Conservation (phyloP, 92 coral and sea anemone species). For the Siderastrea siderea region DNA sequence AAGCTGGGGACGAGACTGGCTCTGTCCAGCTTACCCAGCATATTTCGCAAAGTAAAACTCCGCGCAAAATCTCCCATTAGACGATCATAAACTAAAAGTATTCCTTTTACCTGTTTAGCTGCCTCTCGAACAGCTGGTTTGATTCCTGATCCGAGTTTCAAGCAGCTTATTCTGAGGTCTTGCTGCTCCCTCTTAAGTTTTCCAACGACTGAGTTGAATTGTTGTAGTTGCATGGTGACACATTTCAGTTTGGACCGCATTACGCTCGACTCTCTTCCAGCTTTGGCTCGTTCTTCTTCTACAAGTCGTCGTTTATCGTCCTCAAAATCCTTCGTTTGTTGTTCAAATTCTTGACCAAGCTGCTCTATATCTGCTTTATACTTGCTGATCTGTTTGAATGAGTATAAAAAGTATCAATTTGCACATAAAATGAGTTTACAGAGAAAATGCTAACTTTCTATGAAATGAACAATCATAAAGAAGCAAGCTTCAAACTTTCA, state of each 20-base stretch:
- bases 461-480: background rate
- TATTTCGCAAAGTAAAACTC: background rate
- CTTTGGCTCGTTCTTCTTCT: conserved; percentile 54
- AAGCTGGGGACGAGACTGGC: too few relatives aligned
- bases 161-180: conserved; percentile 76
- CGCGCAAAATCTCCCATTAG: background rate
- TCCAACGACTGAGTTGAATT: conserved; percentile 59
- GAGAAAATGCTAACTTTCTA: too few relatives aligned
- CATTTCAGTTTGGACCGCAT: conserved; percentile 70
- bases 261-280: conserved; percentile 49
- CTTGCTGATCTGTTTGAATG: conserved; percentile 41
- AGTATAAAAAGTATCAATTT: background rate
- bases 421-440: background rate
- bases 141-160: conserved; percentile 82
- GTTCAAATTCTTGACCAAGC: conserved; percentile 43
- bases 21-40: too few relatives aligned
- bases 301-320: conserved; percentile 42
- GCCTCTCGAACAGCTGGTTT: conserved; percentile 83
- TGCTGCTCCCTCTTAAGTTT: conserved; percentile 82
- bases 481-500: background rate
- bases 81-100: background rate
- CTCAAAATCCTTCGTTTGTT: conserved; percentile 42
- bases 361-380: conserved; percentile 62
- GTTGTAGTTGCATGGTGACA: conserved; percentile 48
- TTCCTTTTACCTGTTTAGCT: conserved; percentile 66